Conservation (phyloP, 2,797 vertebrate genomes). For the Gymnocypris eckloni region DNA sequence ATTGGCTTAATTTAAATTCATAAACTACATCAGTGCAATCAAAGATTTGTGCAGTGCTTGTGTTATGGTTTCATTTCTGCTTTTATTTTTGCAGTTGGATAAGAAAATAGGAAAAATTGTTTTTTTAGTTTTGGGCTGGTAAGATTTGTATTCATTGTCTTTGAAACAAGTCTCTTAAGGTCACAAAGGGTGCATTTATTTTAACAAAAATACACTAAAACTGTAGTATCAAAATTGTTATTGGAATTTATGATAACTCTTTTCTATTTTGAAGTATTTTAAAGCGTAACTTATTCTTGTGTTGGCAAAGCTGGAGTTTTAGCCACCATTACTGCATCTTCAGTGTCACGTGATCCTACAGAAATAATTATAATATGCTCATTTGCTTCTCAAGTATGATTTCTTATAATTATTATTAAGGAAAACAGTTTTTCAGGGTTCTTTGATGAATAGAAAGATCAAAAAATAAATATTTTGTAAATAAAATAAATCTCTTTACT, state of each 20-base stretch:
- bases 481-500: not conserved
- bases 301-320: not conserved
- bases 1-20: not conserved
- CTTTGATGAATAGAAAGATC: not conserved
- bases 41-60: constrained; percentile 3
- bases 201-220: not conserved
- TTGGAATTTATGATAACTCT: not conserved
- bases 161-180: not conserved
- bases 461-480: not conserved
- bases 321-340: not conserved
- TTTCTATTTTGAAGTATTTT: not conserved
- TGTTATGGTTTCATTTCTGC: not conserved
- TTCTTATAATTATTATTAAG: not conserved
- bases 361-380: not conserved
- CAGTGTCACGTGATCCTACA: not conserved
- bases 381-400: not conserved
- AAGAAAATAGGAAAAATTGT: not conserved
- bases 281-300: not conserved
- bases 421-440: not conserved
- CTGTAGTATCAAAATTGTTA: not conserved
- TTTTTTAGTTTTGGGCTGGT: not conserved
- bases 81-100: not conserved
- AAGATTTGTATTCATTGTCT: not conserved
- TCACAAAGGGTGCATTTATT: not conserved
- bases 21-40: not conserved